Percentiles rank a stretch among this genome's conserved stretches.
These are phyloP conservation scores for Drosophila mulleri DNA, from an alignment of 2,888 invertebrate genomes.

Conservation along the genomic window DNA sequence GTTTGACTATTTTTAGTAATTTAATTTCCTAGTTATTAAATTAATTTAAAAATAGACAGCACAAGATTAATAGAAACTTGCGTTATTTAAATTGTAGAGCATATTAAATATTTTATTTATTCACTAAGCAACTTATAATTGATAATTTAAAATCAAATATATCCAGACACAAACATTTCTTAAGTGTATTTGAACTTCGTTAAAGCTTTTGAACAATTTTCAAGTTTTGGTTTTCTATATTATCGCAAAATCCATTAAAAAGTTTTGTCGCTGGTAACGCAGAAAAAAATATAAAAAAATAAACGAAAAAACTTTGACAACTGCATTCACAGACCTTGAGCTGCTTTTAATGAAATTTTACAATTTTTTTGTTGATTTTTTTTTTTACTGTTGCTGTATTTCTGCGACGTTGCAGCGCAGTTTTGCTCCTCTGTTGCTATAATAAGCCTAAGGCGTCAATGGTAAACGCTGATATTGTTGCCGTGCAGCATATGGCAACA, in stretches of 20 bases:
- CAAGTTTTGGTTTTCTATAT: conserved; percentile 37
- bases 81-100: too few relatives aligned
- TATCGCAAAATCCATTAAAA: conserved; percentile 71
- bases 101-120: too few relatives aligned
- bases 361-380: conserved; percentile 13
- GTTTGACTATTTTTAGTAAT: too few relatives aligned
- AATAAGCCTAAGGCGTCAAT: conserved; percentile 70
- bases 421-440: conserved; percentile 31
- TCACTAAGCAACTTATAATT: too few relatives aligned
- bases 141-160: not conserved
- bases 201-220: conserved; percentile 23
- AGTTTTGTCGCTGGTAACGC: conserved; percentile 52
- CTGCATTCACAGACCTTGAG: conserved; percentile 75
- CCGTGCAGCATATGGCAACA: conserved; percentile 71
- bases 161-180: not conserved
- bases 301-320: conserved; percentile 60
- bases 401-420: conserved; percentile 17
- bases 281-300: conserved; percentile 18
- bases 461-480: conserved; percentile 36
- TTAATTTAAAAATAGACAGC: too few relatives aligned
- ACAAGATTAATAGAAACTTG: too few relatives aligned
- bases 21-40: too few relatives aligned
- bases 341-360: conserved; percentile 76
- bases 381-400: conserved; percentile 7
- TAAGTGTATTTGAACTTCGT: conserved; percentile 46